phyloP scores from a whole-genome alignment of 2,113 vertebrate species.

The Psilopogon haemacephalus region DNA sequence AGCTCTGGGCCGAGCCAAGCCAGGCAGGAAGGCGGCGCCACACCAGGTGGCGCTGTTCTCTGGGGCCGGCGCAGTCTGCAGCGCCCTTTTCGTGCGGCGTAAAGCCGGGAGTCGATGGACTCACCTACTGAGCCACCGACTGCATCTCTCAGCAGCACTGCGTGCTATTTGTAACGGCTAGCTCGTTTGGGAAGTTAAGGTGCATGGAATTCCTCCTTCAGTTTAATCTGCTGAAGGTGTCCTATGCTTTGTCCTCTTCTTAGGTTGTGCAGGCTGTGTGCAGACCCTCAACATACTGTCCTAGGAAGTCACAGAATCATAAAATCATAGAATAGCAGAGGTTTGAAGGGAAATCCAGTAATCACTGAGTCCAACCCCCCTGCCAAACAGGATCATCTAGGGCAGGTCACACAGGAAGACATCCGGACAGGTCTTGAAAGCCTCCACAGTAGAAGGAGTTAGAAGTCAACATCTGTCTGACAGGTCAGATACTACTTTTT shows the following conservation, averaged over 20 bases:
- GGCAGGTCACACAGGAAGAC: too few species aligned
- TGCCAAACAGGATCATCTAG: too few species aligned
- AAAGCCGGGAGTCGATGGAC: rapidly evolving
- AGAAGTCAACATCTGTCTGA: neutral
- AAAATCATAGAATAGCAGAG: too few species aligned
- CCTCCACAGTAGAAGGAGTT: too few species aligned
- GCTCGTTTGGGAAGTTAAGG: rapidly evolving
- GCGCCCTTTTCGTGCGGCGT: rapidly evolving
- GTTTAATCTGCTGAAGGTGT: neutral
- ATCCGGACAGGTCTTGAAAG: too few species aligned
- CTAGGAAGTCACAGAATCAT: too few species aligned
- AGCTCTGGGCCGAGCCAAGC: neutral
- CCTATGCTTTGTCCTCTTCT: neutral
- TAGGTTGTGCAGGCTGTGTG: neutral
- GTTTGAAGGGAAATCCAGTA: too few species aligned
- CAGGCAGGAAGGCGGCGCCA: neutral
- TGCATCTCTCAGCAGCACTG: rapidly evolving
- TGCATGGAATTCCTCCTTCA: neutral
- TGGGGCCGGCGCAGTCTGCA: neutral
- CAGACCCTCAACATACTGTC: neutral
- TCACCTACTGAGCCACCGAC: neutral
- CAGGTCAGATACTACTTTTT: neutral
- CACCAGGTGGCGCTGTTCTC: slow-evolving; percentile 5
- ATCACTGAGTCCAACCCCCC: too few species aligned
- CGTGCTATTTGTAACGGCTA: rapidly evolving